phyloP scores from a whole-genome alignment of 2,113 vertebrate genomes.

The Mastomys coucha region DNA sequence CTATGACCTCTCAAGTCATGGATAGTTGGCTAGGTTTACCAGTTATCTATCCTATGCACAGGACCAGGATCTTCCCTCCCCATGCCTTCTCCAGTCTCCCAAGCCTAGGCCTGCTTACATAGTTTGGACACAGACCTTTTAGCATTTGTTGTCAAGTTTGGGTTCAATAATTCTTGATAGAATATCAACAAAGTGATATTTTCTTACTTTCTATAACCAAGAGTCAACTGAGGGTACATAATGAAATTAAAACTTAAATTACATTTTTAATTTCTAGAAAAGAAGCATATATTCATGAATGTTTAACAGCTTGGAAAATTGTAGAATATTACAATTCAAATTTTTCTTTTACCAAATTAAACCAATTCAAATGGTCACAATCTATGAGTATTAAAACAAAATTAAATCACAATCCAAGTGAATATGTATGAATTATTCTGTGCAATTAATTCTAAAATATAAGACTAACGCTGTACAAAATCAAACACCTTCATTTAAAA shows the following conservation, averaged over 20 bases:
- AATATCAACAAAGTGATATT: background rate
- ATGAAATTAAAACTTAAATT: background rate
- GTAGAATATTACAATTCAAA: background rate
- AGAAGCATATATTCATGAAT: background rate
- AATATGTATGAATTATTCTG: conserved; percentile 1
- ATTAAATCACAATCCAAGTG: background rate
- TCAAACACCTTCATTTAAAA: background rate
- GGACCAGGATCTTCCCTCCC: background rate
- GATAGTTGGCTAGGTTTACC: background rate
- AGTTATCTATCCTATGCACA: background rate
- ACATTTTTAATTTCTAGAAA: conserved; percentile 45
- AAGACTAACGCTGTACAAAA: background rate
- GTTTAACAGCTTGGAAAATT: background rate
- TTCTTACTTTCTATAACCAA: background rate
- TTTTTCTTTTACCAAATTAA: background rate
- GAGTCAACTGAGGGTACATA: background rate
- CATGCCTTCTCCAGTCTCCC: background rate
- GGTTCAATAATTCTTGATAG: background rate
- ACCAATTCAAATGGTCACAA: background rate
- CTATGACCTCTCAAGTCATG: background rate
- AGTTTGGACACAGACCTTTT: background rate
- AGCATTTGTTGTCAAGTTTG: background rate
- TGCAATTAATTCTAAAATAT: background rate
- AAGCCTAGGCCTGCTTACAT: background rate
- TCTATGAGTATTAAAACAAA: background rate